Evolutionary conservation across 1,140 invertebrate species (phyloP).

Genomic region (Thereuonema tuberculata): DNA sequence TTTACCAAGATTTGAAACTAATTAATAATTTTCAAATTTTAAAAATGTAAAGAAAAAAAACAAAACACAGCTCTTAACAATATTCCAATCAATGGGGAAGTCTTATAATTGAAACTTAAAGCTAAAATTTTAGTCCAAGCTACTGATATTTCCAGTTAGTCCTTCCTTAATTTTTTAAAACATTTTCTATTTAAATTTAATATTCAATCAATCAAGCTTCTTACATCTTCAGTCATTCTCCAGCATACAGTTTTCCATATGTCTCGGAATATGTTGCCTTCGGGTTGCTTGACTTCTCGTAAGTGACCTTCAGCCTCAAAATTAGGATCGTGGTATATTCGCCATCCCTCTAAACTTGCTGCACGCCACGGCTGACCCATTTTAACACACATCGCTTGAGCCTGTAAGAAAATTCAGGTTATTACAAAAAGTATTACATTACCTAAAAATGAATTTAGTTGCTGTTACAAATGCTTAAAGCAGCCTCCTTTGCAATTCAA

Average conservation of each 20-base stretch:
- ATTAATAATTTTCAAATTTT: too few relatives aligned
- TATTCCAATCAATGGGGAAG: too few relatives aligned
- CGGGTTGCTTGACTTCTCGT: constrained; percentile 38
- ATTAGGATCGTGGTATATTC: constrained; percentile 66
- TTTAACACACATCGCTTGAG: constrained; percentile 63
- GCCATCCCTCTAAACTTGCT: constrained; percentile 78
- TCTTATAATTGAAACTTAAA: too few relatives aligned
- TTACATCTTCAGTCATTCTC: constrained; percentile 47
- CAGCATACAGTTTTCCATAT: constrained; percentile 79
- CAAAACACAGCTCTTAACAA: too few relatives aligned
- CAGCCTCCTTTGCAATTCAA: too few relatives aligned
- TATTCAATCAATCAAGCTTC: too few relatives aligned
- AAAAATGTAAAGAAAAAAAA: too few relatives aligned
- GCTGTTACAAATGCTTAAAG: neutral
- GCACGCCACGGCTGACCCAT: constrained; percentile 81
- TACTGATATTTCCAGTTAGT: too few relatives aligned
- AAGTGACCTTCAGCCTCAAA: constrained; percentile 29
- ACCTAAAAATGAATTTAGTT: neutral
- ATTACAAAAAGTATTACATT: neutral
- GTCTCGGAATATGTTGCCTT: constrained; percentile 67
- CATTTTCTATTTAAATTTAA: too few relatives aligned
- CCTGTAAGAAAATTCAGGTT: constrained; percentile 29
- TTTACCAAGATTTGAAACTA: too few relatives aligned
- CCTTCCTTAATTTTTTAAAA: too few relatives aligned
- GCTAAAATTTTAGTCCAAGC: too few relatives aligned